Evolutionary conservation across 2,113 vertebrate species (phyloP).

Genomic region (Rhynchopsitta pachyrhyncha): DNA sequence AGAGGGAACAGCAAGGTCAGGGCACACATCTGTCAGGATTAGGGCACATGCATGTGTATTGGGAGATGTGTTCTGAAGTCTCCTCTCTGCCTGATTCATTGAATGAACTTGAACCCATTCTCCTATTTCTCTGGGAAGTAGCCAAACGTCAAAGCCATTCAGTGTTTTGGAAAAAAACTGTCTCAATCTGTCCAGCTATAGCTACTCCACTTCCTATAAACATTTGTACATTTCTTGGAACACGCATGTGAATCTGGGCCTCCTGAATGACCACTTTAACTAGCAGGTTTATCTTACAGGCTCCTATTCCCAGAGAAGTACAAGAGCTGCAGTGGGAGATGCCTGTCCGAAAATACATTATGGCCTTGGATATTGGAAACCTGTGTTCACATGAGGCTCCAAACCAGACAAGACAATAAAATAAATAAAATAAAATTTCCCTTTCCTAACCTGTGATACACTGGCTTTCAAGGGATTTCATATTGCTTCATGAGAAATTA

Average conservation of each 20-base stretch:
- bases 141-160: slow-evolving; percentile 22
- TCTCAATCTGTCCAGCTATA: not conserved
- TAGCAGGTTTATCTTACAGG: not conserved
- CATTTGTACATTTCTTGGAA: not conserved
- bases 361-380: not conserved
- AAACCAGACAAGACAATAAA: not conserved
- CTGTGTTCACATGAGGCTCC: not conserved
- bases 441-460: not conserved
- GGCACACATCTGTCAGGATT: slow-evolving; percentile 2
- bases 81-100: not conserved
- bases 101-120: slow-evolving; percentile 7
- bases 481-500: not conserved
- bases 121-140: not conserved
- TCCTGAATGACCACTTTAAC: not conserved
- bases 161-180: not conserved
- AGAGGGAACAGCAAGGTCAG: not conserved
- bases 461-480: not conserved
- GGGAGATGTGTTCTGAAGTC: not conserved
- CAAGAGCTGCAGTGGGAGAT: not conserved
- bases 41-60: not conserved
- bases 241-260: not conserved
- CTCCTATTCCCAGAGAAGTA: not conserved
- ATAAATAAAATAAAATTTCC: not conserved
- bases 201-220: not conserved
- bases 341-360: not conserved